Base-by-base conservation (phyloP, 1,140 invertebrate species). In the Oreohelix idahoensis region DNA sequence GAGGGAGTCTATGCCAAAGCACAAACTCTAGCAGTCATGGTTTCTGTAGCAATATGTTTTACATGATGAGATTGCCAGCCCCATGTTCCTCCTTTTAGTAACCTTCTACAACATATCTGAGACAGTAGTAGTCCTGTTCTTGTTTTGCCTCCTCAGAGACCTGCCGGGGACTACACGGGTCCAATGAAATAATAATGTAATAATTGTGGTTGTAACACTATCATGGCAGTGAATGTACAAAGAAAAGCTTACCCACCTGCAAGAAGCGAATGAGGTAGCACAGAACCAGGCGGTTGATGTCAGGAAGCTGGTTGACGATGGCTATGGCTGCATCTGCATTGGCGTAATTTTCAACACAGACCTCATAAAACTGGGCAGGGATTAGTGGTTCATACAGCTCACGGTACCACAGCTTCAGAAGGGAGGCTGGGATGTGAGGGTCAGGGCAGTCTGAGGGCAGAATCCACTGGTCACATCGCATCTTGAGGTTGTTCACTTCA, bases 351-450 rank as follows among this genome's bases (percentile, higher is more conserved):
- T 95, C 90, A 10, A 95, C 92, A 86, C 94, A 94, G 87, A 97
- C 96, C 71, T 96, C 94, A 92, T 99, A 99, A 87, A 98, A 95
- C 58, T 95, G 95, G 90, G 97, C 96, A 1, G 98, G 98, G 90
- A 99, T 98, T 10, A 99, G 93, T 4, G 98, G 97, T 92, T 98
- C 97, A 90, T 98, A 97, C 32, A 99, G 93, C 92, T 99, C 97
- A 63, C 98, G 94, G 90, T 98, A 97, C 98, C 98, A 99, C 36
- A 98, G 94, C 93, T 99, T 99, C 49, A 99, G 94, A 74, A 99
- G 93, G 79, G 97, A 98, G 26, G 98, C 98, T 10, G 97, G 97
- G 42, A 98, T 96, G 93, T 99, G 98, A 4, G 97, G 97, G 92
- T 99, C 98, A 13, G 91, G 88, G 86, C 92, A 93, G 77, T 94